Conservation (phyloP, 2,888 invertebrate genomes). For the Gisinianus flammeolus region DNA sequence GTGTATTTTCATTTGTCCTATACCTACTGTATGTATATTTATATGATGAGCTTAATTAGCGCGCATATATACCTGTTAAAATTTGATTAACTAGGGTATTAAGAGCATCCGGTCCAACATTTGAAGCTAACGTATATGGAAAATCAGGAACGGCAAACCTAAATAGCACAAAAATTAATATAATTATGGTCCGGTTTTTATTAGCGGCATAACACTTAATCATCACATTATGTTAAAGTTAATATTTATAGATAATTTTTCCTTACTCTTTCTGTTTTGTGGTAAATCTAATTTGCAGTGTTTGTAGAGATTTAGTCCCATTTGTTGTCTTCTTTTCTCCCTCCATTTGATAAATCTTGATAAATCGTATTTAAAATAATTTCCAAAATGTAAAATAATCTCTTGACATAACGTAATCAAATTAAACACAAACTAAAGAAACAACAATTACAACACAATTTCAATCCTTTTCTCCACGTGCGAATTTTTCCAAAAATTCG, state of each 20-base stretch:
- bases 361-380: too few species aligned
- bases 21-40: neutral
- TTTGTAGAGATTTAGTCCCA: constrained; percentile 42
- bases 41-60: too few species aligned
- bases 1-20: neutral
- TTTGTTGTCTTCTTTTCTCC: neutral
- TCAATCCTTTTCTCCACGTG: too few species aligned
- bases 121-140: constrained; percentile 80
- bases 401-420: neutral
- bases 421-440: neutral
- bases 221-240: too few species aligned
- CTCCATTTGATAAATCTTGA: neutral
- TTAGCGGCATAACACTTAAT: neutral
- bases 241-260: constrained; percentile 56
- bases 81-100: constrained; percentile 81
- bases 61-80: constrained; percentile 69
- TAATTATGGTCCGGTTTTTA: neutral
- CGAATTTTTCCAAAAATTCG: too few species aligned
- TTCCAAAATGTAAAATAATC: too few species aligned
- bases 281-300: constrained; percentile 75
- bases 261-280: constrained; percentile 84
- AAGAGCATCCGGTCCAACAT: constrained; percentile 72
- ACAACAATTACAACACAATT: neutral
- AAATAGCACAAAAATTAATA: constrained; percentile 54
- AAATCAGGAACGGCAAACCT: constrained; percentile 88